These are phyloP conservation scores for Lapara coniferarum DNA, from an alignment of 2,888 invertebrate species.

Conservation along the genomic window DNA sequence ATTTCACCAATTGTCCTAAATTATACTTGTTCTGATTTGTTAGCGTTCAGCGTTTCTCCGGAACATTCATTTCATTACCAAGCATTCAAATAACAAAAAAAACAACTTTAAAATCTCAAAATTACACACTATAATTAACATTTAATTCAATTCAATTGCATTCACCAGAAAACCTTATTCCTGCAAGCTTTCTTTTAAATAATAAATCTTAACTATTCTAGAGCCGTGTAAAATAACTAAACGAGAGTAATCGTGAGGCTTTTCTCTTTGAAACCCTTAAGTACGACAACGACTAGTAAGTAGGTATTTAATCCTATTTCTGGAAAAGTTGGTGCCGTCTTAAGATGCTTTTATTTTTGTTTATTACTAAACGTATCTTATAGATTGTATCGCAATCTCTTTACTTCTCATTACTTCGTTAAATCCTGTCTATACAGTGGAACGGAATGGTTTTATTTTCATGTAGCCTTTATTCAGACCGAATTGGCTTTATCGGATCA, in stretches of 20 bases:
- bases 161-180: neutral
- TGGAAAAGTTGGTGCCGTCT: neutral
- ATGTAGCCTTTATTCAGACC: neutral
- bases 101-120: no score
- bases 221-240: no score
- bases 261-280: neutral
- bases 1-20: no score
- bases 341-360: neutral
- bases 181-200: neutral
- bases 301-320: neutral
- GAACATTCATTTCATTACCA: no score
- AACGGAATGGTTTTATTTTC: neutral
- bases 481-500: no score
- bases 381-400: conserved; percentile 15
- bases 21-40: no score
- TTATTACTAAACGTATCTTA: conserved; percentile 14
- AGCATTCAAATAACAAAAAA: no score
- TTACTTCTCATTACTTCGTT: conserved; percentile 17
- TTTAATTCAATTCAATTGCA: no score
- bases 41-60: no score
- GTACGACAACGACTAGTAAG: neutral
- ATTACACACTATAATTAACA: no score
- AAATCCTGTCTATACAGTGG: neutral
- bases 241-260: neutral
- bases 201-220: neutral